Conservation (phyloP, 2,113 vertebrate species). For the Tragelaphus buxtoni region DNA sequence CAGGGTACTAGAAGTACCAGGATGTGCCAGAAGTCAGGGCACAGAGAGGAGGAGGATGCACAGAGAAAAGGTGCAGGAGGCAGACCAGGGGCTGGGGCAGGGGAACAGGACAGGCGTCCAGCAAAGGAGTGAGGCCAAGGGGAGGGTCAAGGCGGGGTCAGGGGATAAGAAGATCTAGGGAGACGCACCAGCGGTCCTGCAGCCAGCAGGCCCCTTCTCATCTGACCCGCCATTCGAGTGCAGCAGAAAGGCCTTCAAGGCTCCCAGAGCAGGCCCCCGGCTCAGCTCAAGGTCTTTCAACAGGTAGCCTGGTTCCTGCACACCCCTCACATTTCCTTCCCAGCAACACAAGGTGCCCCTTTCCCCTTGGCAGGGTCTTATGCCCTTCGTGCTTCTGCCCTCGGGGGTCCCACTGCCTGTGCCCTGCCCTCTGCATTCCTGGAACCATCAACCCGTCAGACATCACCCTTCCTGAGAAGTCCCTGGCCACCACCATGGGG, state of each 20-base stretch:
- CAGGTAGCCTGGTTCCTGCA: not conserved
- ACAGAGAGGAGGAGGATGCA: fast-evolving
- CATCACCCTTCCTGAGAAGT: not conserved
- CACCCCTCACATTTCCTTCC: not conserved
- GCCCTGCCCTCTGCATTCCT: not conserved
- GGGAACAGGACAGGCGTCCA: fast-evolving
- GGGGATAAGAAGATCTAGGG: not conserved
- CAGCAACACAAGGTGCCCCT: not conserved
- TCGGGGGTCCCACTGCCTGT: not conserved
- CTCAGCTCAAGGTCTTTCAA: not conserved
- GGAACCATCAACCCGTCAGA: not conserved
- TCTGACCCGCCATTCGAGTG: fast-evolving
- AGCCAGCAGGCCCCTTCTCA: not conserved
- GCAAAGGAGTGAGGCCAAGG: not conserved
- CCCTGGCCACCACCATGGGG: not conserved
- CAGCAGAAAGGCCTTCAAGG: not conserved
- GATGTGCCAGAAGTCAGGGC: fast-evolving
- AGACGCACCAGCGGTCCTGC: not conserved
- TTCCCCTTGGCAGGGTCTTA: not conserved
- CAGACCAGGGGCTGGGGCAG: not conserved
- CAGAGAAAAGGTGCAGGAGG: fast-evolving
- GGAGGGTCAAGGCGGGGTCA: not conserved
- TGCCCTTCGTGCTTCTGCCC: fast-evolving
- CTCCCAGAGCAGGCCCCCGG: not conserved
- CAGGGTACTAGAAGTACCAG: no score